phyloP scores from a whole-genome alignment of 2,113 vertebrate genomes.

The Epinephelus moara region DNA sequence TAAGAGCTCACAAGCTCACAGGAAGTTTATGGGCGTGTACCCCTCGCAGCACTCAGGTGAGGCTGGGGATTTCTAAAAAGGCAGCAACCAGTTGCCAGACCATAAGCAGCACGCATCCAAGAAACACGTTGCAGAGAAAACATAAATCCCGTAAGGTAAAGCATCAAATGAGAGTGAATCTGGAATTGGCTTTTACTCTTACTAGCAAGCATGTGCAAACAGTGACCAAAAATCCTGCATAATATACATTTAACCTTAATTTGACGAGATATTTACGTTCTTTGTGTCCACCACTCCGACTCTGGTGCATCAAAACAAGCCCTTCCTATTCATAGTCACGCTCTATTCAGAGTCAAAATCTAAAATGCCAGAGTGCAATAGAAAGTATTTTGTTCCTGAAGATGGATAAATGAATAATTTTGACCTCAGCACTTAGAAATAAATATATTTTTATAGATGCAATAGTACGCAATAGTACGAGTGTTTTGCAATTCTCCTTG shows the following conservation, averaged over 20 bases:
- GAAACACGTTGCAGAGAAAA: too few relatives aligned
- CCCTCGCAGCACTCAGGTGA: too few relatives aligned
- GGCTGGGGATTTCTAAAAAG: too few relatives aligned
- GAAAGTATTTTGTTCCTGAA: not conserved
- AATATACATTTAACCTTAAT: not conserved
- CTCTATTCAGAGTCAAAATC: conserved; percentile 15
- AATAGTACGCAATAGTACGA: not conserved
- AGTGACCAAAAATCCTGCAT: too few relatives aligned
- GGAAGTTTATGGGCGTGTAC: too few relatives aligned
- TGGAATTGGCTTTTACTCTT: too few relatives aligned
- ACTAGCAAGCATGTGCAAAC: too few relatives aligned
- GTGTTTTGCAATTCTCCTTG: not conserved
- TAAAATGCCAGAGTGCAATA: not conserved
- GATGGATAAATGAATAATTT: not conserved
- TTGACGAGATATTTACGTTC: not conserved
- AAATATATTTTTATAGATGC: not conserved
- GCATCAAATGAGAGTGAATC: too few relatives aligned
- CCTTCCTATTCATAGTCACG: not conserved
- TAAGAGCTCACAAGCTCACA: too few relatives aligned
- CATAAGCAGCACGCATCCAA: too few relatives aligned
- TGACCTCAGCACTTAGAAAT: not conserved
- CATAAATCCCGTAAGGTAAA: too few relatives aligned
- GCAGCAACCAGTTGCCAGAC: too few relatives aligned
- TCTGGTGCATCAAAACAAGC: not conserved
- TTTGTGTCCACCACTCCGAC: not conserved